Evolutionary conservation across 2,797 vertebrate species (phyloP).

Genomic region (Sebastes taczanowskii): DNA sequence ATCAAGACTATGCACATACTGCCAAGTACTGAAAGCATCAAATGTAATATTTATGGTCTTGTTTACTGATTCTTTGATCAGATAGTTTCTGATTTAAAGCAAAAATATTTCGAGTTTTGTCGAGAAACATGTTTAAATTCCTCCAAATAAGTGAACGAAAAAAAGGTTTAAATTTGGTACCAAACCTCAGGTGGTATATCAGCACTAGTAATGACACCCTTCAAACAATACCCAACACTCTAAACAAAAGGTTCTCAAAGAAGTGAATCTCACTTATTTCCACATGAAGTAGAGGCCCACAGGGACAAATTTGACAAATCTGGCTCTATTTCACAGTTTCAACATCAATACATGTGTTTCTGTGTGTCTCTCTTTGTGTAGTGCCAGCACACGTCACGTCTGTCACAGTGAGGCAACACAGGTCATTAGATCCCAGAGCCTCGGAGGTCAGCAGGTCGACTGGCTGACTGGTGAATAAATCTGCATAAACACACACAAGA

Average conservation of each 20-base stretch:
- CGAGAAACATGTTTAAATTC: no score
- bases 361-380: background rate
- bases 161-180: no score
- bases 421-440: background rate
- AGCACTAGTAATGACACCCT: no score
- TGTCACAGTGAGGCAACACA: background rate
- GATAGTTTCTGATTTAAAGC: no score
- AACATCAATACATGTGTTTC: background rate
- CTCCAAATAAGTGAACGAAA: no score
- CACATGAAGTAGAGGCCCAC: background rate
- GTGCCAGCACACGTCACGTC: background rate
- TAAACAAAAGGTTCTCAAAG: background rate
- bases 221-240: background rate
- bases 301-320: background rate
- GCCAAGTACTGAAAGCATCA: no score
- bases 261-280: background rate
- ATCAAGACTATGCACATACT: no score
- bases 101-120: no score
- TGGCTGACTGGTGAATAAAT: background rate
- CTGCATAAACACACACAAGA: background rate
- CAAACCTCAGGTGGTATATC: no score
- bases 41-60: no score
- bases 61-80: no score
- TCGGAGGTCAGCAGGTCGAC: background rate
- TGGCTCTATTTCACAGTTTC: background rate